These are phyloP conservation scores for Lycaena phlaeas DNA, from an alignment of 2,888 invertebrate genomes.

Conservation along the genomic window DNA sequence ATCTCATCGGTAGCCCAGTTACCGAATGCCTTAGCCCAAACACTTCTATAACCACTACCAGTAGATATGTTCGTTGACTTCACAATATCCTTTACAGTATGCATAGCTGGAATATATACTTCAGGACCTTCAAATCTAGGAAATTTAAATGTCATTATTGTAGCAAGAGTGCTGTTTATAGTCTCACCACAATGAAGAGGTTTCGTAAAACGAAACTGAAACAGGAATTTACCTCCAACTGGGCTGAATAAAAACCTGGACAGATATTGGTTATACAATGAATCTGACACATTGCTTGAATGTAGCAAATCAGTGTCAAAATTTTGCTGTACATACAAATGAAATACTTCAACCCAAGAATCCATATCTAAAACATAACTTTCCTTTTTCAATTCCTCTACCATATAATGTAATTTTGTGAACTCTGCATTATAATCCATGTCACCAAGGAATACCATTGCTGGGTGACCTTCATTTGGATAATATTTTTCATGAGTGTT, in stretches of 20 bases:
- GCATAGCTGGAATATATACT: slow-evolving; percentile 83
- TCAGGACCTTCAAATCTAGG: slow-evolving; percentile 73
- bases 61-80: slow-evolving; percentile 72
- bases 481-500: slow-evolving; percentile 72
- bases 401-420: slow-evolving; percentile 67
- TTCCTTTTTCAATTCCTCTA: slow-evolving; percentile 62
- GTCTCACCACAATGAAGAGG: slow-evolving; percentile 75
- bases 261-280: slow-evolving; percentile 74
- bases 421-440: slow-evolving; percentile 78
- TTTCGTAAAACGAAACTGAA: slow-evolving; percentile 76
- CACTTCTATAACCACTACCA: slow-evolving; percentile 75
- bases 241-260: slow-evolving; percentile 81
- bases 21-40: slow-evolving; percentile 81
- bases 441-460: slow-evolving; percentile 77
- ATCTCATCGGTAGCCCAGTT: slow-evolving; percentile 86
- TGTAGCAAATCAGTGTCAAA: slow-evolving; percentile 67
- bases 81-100: slow-evolving; percentile 71
- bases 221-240: slow-evolving; percentile 77
- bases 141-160: slow-evolving; percentile 77
- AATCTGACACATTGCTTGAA: slow-evolving; percentile 52
- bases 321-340: slow-evolving; percentile 72
- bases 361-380: slow-evolving; percentile 69
- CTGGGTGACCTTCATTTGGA: slow-evolving; percentile 76
- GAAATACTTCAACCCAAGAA: slow-evolving; percentile 79
- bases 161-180: slow-evolving; percentile 71